Conservation (phyloP, 2,888 invertebrate genomes). For the Abscondita cerata region DNA sequence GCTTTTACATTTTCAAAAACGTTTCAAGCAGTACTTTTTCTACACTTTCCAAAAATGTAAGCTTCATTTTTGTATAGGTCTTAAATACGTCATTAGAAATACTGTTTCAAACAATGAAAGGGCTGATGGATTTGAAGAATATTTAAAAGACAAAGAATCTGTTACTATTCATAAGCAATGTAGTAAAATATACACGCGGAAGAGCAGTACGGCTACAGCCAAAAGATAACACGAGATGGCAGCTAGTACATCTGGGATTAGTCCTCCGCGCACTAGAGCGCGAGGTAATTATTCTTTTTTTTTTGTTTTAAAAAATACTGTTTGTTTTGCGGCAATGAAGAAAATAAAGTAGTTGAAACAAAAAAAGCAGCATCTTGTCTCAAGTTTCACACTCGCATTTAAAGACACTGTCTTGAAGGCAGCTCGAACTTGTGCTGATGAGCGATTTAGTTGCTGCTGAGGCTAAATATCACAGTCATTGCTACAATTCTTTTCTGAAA, state of each 20-base stretch:
- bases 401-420: not conserved
- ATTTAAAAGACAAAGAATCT: constrained; percentile 27
- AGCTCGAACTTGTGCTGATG: not conserved
- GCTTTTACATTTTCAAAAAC: too few relatives aligned
- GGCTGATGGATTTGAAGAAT: constrained; percentile 43
- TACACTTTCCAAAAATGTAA: too few relatives aligned
- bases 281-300: not conserved
- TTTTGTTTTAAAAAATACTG: not conserved
- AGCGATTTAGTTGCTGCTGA: not conserved
- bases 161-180: constrained; percentile 43
- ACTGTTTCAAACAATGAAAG: too few relatives aligned
- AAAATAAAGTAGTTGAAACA: not conserved
- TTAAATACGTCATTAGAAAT: too few relatives aligned
- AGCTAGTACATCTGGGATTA: not conserved
- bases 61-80: too few relatives aligned
- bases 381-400: not conserved
- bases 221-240: not conserved
- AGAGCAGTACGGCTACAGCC: constrained; percentile 13
- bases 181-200: constrained; percentile 44
- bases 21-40: too few relatives aligned
- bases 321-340: not conserved
- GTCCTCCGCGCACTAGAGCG: not conserved
- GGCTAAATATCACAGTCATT: not conserved
- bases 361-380: not conserved
- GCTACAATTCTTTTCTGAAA: constrained; percentile 42